These are phyloP conservation scores for Drosophila sordidapex DNA, from an alignment of 2,888 invertebrate genomes.

Conservation along the genomic window DNA sequence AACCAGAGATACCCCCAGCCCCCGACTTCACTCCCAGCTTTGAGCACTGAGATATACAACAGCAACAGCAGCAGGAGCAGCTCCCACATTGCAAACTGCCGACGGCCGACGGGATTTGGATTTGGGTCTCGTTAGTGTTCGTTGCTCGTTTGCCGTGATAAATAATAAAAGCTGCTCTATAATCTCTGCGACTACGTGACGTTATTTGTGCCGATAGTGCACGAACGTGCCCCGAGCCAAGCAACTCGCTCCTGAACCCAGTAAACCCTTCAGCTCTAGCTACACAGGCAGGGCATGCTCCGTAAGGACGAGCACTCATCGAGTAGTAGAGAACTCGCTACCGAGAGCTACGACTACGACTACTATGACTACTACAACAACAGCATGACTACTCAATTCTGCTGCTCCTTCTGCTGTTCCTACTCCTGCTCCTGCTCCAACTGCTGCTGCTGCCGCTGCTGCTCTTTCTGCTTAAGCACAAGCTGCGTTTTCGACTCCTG, in stretches of 20 bases:
- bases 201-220: constrained; percentile 84
- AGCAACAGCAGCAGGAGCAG: constrained; percentile 20
- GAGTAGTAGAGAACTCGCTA: constrained; percentile 18
- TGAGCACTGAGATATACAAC: not conserved
- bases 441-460: constrained; percentile 1
- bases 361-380: not conserved
- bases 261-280: constrained; percentile 28
- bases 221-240: constrained; percentile 78
- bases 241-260: constrained; percentile 17
- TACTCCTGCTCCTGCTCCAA: not conserved
- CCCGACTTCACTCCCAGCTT: not conserved
- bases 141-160: constrained; percentile 80
- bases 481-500: constrained; percentile 42
- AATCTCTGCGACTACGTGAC: constrained; percentile 85
- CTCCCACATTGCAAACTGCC: constrained; percentile 45
- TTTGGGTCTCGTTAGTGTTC: constrained; percentile 78
- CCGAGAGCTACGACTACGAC: constrained; percentile 46
- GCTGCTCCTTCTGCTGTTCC: constrained; percentile 7
- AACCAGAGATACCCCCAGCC: constrained; percentile 14
- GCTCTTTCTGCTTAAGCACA: constrained; percentile 41
- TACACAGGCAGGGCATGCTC: constrained; percentile 26
- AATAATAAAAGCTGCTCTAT: constrained; percentile 83
- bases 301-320: constrained; percentile 27
- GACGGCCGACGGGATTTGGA: constrained; percentile 75
- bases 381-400: constrained; percentile 73